Conservation (phyloP, 2,888 invertebrate species). For the Antheraea assamensis region DNA sequence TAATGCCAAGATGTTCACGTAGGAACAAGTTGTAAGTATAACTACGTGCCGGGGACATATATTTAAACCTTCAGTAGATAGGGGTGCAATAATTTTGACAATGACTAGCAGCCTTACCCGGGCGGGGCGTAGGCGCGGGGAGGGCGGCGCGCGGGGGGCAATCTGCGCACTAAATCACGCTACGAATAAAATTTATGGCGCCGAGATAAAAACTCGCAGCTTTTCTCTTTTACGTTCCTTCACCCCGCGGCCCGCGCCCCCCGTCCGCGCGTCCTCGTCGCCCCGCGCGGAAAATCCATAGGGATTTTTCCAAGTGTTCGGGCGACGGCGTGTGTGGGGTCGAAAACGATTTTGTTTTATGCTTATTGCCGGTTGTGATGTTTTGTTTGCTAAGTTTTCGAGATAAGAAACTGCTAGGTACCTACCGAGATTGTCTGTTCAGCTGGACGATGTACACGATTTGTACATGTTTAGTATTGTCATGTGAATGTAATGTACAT, state of each 20-base stretch:
- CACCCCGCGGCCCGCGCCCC: conserved; percentile 52
- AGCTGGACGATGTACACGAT: conserved; percentile 44
- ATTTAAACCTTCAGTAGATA: conserved; percentile 82
- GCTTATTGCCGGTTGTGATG: conserved; percentile 79
- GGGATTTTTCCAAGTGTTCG: conserved; percentile 82
- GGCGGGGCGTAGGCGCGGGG: conserved; percentile 77
- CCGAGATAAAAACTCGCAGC: conserved; percentile 84
- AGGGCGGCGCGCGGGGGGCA: conserved; percentile 70
- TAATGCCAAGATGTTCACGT: conserved; percentile 28
- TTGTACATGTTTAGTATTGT: not conserved
- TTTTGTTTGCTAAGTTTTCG: conserved; percentile 79
- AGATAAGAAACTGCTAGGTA: conserved; percentile 71
- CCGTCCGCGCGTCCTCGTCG: conserved; percentile 43
- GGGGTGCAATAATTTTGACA: conserved; percentile 83
- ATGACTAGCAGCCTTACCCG: conserved; percentile 82
- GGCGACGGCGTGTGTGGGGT: conserved; percentile 80
- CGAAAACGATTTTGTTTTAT: conserved; percentile 81
- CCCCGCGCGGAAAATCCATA: conserved; percentile 79
- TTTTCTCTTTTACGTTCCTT: conserved; percentile 83
- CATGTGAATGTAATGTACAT: not conserved
- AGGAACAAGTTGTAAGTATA: conserved; percentile 74
- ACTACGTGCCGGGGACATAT: conserved; percentile 79
- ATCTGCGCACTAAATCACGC: conserved; percentile 84
- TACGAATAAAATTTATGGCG: conserved; percentile 84
- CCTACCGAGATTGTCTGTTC: conserved; percentile 66